phyloP scores from a whole-genome alignment of 2,113 vertebrate species.

The Dipodomys ordii region DNA sequence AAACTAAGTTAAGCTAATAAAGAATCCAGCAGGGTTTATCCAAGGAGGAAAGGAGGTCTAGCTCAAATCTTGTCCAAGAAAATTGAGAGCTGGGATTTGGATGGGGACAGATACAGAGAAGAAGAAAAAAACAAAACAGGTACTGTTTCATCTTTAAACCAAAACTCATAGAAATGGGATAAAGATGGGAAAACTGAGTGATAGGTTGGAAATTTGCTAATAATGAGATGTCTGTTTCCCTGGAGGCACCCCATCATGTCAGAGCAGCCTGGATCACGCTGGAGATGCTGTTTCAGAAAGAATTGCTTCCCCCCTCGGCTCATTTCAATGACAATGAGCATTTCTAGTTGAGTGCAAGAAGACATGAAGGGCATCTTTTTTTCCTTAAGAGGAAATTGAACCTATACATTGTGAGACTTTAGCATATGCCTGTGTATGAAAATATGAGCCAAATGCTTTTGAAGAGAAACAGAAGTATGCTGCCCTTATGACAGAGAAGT shows the following conservation, averaged over 20 bases:
- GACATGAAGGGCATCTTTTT: slow-evolving; percentile 62
- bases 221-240: slow-evolving; percentile 75
- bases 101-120: background rate
- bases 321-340: slow-evolving; percentile 75
- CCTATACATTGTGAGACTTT: slow-evolving; percentile 67
- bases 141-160: slow-evolving; percentile 60
- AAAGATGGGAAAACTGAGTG: slow-evolving; percentile 61
- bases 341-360: slow-evolving; percentile 75
- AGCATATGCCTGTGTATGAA: slow-evolving; percentile 63
- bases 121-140: background rate
- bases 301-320: slow-evolving; percentile 72
- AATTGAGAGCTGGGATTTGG: background rate
- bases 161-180: slow-evolving; percentile 66
- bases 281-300: slow-evolving; percentile 61
- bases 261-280: background rate
- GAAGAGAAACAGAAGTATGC: slow-evolving; percentile 79
- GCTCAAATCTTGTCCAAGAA: background rate
- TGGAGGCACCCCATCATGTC: slow-evolving; percentile 39
- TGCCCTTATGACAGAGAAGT: slow-evolving; percentile 74
- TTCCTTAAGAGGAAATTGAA: slow-evolving; percentile 73
- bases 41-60: background rate
- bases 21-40: background rate
- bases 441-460: slow-evolving; percentile 69
- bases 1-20: background rate
- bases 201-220: slow-evolving; percentile 75